Evolutionary conservation across 2,888 invertebrate species (phyloP), one percentile per base, ranked within the genome.

Genomic region (Pecten maximus): DNA sequence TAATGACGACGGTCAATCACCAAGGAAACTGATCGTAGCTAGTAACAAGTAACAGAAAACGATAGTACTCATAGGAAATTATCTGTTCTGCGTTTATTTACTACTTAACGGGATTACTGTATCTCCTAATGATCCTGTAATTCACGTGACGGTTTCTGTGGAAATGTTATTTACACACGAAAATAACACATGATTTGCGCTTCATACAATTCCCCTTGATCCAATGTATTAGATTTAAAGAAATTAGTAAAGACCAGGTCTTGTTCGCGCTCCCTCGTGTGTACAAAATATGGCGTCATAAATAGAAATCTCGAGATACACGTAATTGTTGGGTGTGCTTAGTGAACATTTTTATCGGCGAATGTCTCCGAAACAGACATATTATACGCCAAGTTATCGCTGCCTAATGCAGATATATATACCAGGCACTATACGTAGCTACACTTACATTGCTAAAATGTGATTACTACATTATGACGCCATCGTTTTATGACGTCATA

Each of bases 161-260:
- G 74, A 74, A 74, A 74, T 74, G 74, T 74, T 74, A 74, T 74
- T 74, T 74, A 74, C 35, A 28, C 74, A 74, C 74, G 74, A 35
- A 35, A 74, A 74, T 35, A 74, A 74, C 19, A 74, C 74, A 74
- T 74, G 74, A 74, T 74, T 74, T 74, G 74, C 74, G 35, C 74
- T 74, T 28, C 74, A 35, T 74, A 74, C 28, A 74, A 74, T 74
- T 74, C 74, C 74, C 74, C 74, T 6, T 28, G 74, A 35, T 35
- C 74, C 74, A 74, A 74, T 74, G 74, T 74, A 74, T 74, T 74
- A 74, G 35, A 74, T 74, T 74, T 74, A 35, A 28, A 74, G 74
- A 28, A 74, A 74, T 74, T 74, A 74, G 74, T 28, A 74, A 74
- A 74, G 35, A 35, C 19, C 6, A 10, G 10, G 35, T 74, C 23